phyloP scores from a whole-genome alignment of 2,113 vertebrate species.

The Oreochromis niloticus region DNA sequence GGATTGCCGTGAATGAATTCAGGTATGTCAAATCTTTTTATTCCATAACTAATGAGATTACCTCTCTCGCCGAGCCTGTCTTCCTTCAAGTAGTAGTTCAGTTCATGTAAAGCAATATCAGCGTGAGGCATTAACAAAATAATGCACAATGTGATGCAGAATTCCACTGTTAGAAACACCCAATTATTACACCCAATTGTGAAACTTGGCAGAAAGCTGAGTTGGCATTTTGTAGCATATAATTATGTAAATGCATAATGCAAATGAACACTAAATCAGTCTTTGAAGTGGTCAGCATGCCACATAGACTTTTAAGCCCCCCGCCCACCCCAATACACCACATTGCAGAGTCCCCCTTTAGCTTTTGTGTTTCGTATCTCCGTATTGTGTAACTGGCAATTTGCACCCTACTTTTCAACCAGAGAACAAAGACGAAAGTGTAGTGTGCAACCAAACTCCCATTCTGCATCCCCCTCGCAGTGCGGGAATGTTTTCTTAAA shows the following conservation, averaged over 20 bases:
- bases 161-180: not conserved
- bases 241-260: constrained; percentile 9
- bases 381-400: constrained; percentile 27
- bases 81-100: not conserved
- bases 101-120: not conserved
- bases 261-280: constrained; percentile 8
- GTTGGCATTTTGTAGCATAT: not conserved
- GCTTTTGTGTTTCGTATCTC: constrained; percentile 4
- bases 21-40: constrained; percentile 59
- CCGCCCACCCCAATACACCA: not conserved
- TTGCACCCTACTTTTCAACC: constrained; percentile 29
- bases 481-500: constrained; percentile 48
- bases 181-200: not conserved
- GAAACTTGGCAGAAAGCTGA: not conserved
- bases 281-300: constrained; percentile 26
- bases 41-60: not conserved
- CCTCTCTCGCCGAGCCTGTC: not conserved
- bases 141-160: not conserved
- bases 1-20: constrained; percentile 11
- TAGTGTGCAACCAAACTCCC: constrained; percentile 15
- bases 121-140: not conserved
- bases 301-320: not conserved
- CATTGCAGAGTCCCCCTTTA: not conserved
- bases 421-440: constrained; percentile 16
- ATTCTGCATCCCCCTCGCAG: not conserved